These are phyloP conservation scores for Anolis apletophallus DNA, from an alignment of 2,797 vertebrate species.

Conservation along the genomic window DNA sequence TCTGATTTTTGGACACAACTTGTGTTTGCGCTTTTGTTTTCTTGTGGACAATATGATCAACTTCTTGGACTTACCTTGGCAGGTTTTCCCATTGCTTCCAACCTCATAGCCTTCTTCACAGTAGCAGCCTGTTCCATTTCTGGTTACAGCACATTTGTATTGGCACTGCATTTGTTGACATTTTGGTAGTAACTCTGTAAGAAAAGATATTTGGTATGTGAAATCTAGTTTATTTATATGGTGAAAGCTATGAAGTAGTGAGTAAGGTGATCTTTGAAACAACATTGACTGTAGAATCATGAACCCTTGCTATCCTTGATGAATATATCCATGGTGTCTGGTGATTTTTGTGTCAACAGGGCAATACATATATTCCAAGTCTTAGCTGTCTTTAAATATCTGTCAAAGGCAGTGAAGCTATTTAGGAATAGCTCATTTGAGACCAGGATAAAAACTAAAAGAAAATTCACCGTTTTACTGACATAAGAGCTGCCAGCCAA, in stretches of 20 bases:
- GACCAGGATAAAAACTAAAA: too few species aligned
- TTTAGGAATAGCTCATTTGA: too few species aligned
- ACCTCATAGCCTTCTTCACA: conserved; percentile 93
- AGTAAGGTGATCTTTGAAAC: not conserved
- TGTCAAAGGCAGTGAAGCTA: too few species aligned
- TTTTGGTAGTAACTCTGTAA: conserved; percentile 88
- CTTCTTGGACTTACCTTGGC: conserved; percentile 83
- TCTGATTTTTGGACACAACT: too few species aligned
- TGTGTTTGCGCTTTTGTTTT: too few species aligned
- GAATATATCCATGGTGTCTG: not conserved
- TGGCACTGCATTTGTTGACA: conserved; percentile 93
- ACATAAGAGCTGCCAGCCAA: too few species aligned
- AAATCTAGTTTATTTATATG: not conserved
- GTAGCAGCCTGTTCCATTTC: conserved; percentile 91
- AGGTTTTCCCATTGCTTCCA: conserved; percentile 87
- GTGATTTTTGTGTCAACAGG: too few species aligned
- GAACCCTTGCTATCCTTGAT: not conserved
- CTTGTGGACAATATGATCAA: not conserved
- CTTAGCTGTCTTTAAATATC: too few species aligned
- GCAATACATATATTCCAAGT: too few species aligned
- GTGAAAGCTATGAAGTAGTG: not conserved
- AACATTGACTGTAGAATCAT: not conserved
- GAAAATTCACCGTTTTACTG: too few species aligned
- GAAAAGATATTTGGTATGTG: not conserved
- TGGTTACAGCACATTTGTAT: conserved; percentile 90